Conservation (phyloP, 2,797 vertebrate genomes). For the Siniperca scherzeri region DNA sequence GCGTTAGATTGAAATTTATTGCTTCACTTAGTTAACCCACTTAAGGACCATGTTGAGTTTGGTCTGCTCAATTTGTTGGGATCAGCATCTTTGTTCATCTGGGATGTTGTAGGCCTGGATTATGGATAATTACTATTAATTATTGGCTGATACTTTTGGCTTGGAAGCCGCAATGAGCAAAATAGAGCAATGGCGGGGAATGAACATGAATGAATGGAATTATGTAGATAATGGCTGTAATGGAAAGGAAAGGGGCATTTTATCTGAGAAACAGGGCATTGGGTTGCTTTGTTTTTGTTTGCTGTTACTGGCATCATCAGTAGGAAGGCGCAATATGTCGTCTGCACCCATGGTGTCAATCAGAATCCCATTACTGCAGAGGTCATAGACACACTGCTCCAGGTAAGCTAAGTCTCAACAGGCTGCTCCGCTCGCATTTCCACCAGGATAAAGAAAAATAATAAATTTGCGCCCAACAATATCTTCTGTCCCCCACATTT, state of each 20-base stretch:
- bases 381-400: slow-evolving; percentile 74
- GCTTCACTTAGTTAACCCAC: slow-evolving; percentile 83
- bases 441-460: slow-evolving; percentile 64
- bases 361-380: slow-evolving; percentile 82
- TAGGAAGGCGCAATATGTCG: slow-evolving; percentile 40
- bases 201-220: slow-evolving; percentile 42
- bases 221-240: slow-evolving; percentile 21
- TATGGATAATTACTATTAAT: slow-evolving; percentile 84
- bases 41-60: slow-evolving; percentile 79
- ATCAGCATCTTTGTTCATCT: slow-evolving; percentile 74
- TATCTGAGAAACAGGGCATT: slow-evolving; percentile 5
- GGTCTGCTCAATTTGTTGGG: slow-evolving; percentile 77
- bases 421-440: slow-evolving; percentile 54
- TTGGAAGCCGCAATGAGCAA: slow-evolving; percentile 57
- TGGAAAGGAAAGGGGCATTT: slow-evolving; percentile 24
- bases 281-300: slow-evolving; percentile 54
- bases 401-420: slow-evolving; percentile 60
- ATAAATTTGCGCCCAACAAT: slow-evolving; percentile 54
- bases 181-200: slow-evolving; percentile 34
- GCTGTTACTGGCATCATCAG: slow-evolving; percentile 39
- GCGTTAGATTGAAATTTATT: slow-evolving; percentile 82
- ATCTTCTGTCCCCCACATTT: slow-evolving; percentile 60
- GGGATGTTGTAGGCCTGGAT: slow-evolving; percentile 75
- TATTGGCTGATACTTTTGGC: slow-evolving; percentile 74
- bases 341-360: slow-evolving; percentile 71